Conservation (phyloP, 2,113 vertebrate genomes). For the Numenius arquata region DNA sequence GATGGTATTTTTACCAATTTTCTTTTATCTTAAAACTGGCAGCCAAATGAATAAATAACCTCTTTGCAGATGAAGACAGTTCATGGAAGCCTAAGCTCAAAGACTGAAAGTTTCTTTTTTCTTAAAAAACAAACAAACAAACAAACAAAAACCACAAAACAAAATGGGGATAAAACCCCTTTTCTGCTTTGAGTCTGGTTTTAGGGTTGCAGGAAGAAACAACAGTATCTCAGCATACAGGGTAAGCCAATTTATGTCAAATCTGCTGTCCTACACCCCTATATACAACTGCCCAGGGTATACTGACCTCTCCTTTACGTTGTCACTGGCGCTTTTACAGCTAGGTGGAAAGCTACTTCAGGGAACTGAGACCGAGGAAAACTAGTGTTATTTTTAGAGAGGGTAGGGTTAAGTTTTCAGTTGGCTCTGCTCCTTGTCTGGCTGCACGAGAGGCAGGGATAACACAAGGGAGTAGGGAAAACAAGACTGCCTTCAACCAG, state of each 20-base stretch:
- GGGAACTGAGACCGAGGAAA: background rate
- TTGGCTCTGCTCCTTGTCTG: conserved; percentile 19
- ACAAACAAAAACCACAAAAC: no score
- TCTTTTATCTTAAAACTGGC: background rate
- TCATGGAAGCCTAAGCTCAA: background rate
- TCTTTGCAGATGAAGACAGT: background rate
- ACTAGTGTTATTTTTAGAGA: background rate
- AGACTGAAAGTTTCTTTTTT: background rate
- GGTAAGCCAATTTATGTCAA: background rate
- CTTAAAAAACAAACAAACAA: no score
- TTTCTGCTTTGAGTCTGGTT: background rate
- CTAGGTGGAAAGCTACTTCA: background rate
- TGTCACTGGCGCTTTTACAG: background rate
- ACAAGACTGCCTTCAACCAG: conserved; percentile 15
- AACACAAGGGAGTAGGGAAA: conserved; percentile 11
- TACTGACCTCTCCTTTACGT: background rate
- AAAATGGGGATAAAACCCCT: background rate
- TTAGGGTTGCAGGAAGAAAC: background rate
- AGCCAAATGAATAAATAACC: background rate
- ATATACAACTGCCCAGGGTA: background rate
- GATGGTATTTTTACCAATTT: background rate
- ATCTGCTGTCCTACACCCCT: background rate
- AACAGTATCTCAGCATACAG: background rate
- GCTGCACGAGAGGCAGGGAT: conserved; percentile 9
- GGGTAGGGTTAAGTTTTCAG: conserved; percentile 32